Percentiles rank a stretch among this genome's conserved stretches.
phyloP scores from a whole-genome alignment of 1,140 invertebrate species.

The Drosophila punjabiensis region DNA sequence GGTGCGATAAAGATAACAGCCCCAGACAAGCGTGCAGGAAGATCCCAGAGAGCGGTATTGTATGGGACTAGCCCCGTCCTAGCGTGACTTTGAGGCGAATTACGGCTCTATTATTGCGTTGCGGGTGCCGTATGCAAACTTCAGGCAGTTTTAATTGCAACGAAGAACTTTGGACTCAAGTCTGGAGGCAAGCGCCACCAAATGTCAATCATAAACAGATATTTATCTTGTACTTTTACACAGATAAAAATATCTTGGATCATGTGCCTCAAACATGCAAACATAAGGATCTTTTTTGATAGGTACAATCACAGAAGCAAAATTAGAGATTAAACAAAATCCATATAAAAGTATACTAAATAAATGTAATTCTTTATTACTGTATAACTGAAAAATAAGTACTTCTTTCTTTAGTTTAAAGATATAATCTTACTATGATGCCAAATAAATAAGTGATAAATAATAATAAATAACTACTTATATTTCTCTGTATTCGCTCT shows the following conservation, averaged over 20 bases:
- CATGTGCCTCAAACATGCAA: not conserved
- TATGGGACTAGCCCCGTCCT: conserved; percentile 1
- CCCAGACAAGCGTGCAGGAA: conserved; percentile 12
- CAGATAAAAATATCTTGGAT: not conserved
- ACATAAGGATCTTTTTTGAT: not conserved
- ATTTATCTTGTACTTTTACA: conserved; percentile 17
- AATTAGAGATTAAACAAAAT: not conserved
- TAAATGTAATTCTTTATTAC: not conserved
- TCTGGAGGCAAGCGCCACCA: conserved; percentile 23
- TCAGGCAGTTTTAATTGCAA: conserved; percentile 68
- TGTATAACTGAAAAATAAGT: not conserved
- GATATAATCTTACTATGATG: not conserved
- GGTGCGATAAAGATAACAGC: conserved; percentile 68
- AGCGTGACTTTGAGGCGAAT: conserved; percentile 12
- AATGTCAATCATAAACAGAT: conserved; percentile 74
- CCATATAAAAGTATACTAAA: not conserved
- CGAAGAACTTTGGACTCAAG: conserved; percentile 28
- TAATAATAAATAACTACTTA: conserved; percentile 1
- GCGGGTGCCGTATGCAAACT: conserved; percentile 25
- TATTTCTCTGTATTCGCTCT: not conserved
- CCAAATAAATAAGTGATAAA: not conserved
- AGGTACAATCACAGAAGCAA: no score
- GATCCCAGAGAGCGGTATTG: not conserved
- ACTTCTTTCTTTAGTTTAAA: not conserved
- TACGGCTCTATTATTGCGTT: conserved; percentile 15